Evolutionary conservation across 2,888 invertebrate species (phyloP), one percentile per base, ranked within the genome.

Genomic region (Andrena chrysosceles): DNA sequence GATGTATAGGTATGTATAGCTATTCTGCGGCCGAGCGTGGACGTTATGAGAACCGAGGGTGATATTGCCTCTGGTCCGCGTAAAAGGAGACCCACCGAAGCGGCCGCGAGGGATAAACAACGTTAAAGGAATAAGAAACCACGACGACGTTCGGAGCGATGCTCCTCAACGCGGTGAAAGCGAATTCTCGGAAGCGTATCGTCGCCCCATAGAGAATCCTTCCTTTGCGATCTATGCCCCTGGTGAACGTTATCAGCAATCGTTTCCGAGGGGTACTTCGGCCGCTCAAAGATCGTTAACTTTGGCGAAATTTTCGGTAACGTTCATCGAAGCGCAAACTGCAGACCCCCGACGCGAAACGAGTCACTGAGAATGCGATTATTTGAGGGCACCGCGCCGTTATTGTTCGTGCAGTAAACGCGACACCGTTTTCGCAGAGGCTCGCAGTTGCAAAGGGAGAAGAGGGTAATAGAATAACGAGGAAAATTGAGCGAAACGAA

Each of bases 161-260:
- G 20, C 8, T 31, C n/a, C 42, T 56, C 16, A 20, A 16, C n/a
- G 23, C 16, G 42, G 49, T 35, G 31, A 8, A 72, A 42, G 31
- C 56, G 42, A 56, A 42, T 35, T 72, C 8, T 8, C 23, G 23
- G 54, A 71, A 76, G 52, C 71, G 42, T 76, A 42, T 52, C 49
- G 5, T 54, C 35, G 56, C 20, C 13, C 23, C 16, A 10, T 13
- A n/a, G n/a, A 10, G 31, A 2, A 8, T 1, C 29, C 1, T 26
- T 26, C 4, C 26, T 10, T 26, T 31, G 3, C 33, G 6, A 6
- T 26, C 26, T 26, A 26, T 1, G 26, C 26, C 13, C 56, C 10
- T 23, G 56, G 13, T 13, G 23, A 56, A 54, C 16, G 67, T 33
- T 67, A 52, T 33, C 20, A 23, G 33, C 31, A 7, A 20, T 33